These are phyloP conservation scores for Drosophila limbata DNA, from an alignment of 2,888 invertebrate species.

Conservation along the genomic window DNA sequence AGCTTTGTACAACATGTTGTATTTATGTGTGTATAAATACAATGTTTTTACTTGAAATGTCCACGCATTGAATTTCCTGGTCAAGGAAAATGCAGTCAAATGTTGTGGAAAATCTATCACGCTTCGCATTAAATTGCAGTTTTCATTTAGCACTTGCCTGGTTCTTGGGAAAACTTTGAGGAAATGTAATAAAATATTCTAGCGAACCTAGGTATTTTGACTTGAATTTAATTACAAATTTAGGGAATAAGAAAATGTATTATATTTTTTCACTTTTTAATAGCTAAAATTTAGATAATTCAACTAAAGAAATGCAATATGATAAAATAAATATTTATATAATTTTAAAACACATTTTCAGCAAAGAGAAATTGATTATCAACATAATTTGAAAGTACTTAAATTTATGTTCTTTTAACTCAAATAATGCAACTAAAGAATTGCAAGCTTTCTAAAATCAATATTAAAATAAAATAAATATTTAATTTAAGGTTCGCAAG, in stretches of 20 bases:
- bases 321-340: no score
- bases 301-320: no score
- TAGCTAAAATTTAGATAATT: no score
- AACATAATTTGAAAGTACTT: no score
- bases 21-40: neutral
- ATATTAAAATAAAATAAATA: no score
- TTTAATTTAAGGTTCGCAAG: no score
- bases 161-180: neutral
- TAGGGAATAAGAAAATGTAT: neutral
- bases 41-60: conserved; percentile 1
- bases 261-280: no score
- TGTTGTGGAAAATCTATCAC: conserved; percentile 20
- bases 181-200: neutral
- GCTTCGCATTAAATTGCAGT: conserved; percentile 22
- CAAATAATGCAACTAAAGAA: no score
- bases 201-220: neutral
- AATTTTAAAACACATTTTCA: no score
- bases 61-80: conserved; percentile 10
- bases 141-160: neutral
- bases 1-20: neutral
- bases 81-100: neutral
- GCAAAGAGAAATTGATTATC: no score
- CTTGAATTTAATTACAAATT: neutral
- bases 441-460: no score
- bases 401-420: no score